Evolutionary conservation across 2,797 vertebrate species (phyloP).

Genomic region (Oreochromis grahami): DNA sequence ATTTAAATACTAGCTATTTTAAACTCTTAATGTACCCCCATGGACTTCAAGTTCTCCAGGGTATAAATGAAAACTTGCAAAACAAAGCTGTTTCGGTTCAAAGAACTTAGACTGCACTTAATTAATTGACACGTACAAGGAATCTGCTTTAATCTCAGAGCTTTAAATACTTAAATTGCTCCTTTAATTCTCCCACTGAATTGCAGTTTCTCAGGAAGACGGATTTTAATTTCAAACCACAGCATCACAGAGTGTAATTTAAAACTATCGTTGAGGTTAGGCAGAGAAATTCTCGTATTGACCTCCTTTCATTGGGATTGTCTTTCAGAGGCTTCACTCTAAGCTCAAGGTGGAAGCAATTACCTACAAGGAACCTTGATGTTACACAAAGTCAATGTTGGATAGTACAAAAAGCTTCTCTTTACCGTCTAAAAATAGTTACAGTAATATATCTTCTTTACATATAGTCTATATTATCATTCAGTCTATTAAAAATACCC

Average conservation of each 20-base stretch:
- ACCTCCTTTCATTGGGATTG: conserved; percentile 20
- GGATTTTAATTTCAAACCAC: conserved; percentile 25
- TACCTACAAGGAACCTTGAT: conserved; percentile 52
- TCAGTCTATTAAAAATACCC: background rate
- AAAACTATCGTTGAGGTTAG: conserved; percentile 35
- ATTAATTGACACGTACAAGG: background rate
- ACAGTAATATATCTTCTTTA: background rate
- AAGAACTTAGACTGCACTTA: background rate
- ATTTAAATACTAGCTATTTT: background rate
- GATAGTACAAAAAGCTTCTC: background rate
- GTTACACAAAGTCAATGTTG: conserved; percentile 26
- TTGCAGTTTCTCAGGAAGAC: background rate
- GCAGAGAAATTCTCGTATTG: conserved; percentile 21
- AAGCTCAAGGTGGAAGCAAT: conserved; percentile 64
- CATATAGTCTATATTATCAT: background rate
- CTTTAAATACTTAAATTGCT: conserved; percentile 5
- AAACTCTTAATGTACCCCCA: background rate
- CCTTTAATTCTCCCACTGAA: background rate
- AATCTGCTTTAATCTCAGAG: background rate
- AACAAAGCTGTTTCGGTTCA: background rate
- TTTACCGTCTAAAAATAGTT: background rate
- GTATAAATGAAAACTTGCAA: background rate
- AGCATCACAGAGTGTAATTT: conserved; percentile 27
- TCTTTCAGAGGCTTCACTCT: conserved; percentile 37
- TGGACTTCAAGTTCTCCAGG: background rate